Evolutionary conservation across 2,113 vertebrate species (phyloP), one percentile per base, ranked within the genome.

Genomic region (Megaceryle torquata): DNA sequence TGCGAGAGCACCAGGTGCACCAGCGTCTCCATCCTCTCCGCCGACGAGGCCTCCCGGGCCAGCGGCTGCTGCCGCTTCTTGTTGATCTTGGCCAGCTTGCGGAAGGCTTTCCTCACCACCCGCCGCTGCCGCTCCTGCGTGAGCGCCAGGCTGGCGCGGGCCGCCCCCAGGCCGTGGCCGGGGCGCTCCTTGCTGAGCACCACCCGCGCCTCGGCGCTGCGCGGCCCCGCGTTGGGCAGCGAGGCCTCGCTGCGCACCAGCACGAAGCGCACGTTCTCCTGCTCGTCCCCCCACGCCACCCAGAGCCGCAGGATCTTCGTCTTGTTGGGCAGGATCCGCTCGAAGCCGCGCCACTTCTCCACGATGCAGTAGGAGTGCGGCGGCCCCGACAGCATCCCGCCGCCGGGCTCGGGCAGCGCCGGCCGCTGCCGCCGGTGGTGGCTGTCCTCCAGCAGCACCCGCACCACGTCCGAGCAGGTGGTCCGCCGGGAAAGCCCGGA

Each of bases 301-400:
- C 99, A 99, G n/a, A 99, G 98, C 59, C 99, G 97, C 80, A 99
- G 89, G 39, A 99, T 98, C 94, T 98, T 99, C 31, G 99, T 99
- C 95, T 98, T 99, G 97, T 98, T 98, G 26, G 99, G 99, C 93
- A 99, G 96, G 92, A 98, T 98, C 95, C 99, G 97, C 98, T 99
- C 99, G 93, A 99, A 99, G 35, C 99, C 99, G 44, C 99, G 98
- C 99, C 99, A 99, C 95, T 99, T 99, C 97, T 99, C 99, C 96
- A 99, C 99, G 51, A 99, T 98, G 97, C 99, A 99, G 82, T 99
- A 99, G 33, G 98, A 97, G 50, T 98, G 98, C 11, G 98, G 98
- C 21, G 98, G 94, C 6, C 99, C 99, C 90, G 98, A 98, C 84
- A 99, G 97, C 98, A 99, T 98, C 84, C 98, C 97, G 31, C 95